These are phyloP conservation scores for Geopemphigus sp. DNA, from an alignment of 1,140 invertebrate genomes.

Conservation along the genomic window DNA sequence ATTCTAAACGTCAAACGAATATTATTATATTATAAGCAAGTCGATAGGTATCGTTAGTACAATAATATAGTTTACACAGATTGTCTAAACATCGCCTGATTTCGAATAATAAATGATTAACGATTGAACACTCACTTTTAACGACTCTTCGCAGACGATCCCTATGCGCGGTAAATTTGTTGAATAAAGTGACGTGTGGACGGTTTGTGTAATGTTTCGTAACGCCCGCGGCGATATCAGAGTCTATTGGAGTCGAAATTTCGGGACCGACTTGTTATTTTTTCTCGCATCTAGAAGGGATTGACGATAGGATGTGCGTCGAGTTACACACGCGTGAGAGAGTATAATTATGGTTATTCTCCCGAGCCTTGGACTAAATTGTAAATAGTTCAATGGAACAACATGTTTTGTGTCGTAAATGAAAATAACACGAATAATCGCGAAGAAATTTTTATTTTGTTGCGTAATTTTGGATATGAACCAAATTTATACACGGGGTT, in stretches of 20 bases:
- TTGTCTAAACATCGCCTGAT: too few species aligned
- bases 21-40: too few species aligned
- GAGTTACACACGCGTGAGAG: background rate
- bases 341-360: too few species aligned
- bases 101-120: too few species aligned
- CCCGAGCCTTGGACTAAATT: constrained; percentile 11
- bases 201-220: background rate
- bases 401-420: constrained; percentile 28
- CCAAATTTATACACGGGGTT: constrained; percentile 23
- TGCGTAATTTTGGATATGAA: constrained; percentile 30
- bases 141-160: background rate
- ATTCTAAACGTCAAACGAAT: too few species aligned
- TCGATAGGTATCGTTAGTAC: too few species aligned
- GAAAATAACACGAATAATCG: constrained; percentile 14
- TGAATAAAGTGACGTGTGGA: too few species aligned
- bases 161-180: background rate
- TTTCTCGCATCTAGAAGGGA: constrained; percentile 21
- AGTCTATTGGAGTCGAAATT: background rate
- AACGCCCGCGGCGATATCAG: background rate
- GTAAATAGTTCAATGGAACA: constrained; percentile 27
- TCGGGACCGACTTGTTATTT: background rate
- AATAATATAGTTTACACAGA: too few species aligned
- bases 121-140: background rate
- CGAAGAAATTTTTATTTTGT: constrained; percentile 38
- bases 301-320: background rate